Percentiles rank a stretch among this genome's conserved stretches.
Evolutionary conservation across 2,113 vertebrate species (phyloP).

Genomic region (Anguilla japonica): DNA sequence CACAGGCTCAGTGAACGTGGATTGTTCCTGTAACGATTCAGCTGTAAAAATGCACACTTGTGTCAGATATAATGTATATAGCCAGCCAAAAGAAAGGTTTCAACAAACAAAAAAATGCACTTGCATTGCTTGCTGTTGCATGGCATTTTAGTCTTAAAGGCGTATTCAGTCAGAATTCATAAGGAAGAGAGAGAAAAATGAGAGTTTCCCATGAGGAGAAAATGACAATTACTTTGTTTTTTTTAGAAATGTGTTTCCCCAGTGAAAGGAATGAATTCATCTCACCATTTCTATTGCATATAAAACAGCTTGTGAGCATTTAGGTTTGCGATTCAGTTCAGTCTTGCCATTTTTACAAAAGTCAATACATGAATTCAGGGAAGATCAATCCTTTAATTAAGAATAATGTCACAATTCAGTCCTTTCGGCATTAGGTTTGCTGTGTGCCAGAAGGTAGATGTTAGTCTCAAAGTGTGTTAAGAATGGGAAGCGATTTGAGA

Average conservation of each 20-base stretch:
- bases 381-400: constrained; percentile 8
- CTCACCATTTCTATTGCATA: background rate
- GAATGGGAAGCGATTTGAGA: background rate
- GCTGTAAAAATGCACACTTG: background rate
- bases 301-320: background rate
- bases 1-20: background rate
- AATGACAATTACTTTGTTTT: background rate
- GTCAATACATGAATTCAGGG: background rate
- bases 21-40: background rate
- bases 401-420: background rate
- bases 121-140: background rate
- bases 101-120: background rate
- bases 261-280: background rate
- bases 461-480: background rate
- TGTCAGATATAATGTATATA: background rate
- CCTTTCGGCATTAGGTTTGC: background rate
- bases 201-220: background rate
- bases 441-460: background rate
- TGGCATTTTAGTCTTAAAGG: background rate
- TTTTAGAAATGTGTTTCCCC: background rate
- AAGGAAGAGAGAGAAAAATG: background rate
- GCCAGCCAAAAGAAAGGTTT: background rate
- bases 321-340: background rate
- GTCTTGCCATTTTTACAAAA: background rate
- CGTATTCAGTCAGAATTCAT: background rate